phyloP scores from a whole-genome alignment of 2,113 vertebrate species.

The Hystrix cristata region DNA sequence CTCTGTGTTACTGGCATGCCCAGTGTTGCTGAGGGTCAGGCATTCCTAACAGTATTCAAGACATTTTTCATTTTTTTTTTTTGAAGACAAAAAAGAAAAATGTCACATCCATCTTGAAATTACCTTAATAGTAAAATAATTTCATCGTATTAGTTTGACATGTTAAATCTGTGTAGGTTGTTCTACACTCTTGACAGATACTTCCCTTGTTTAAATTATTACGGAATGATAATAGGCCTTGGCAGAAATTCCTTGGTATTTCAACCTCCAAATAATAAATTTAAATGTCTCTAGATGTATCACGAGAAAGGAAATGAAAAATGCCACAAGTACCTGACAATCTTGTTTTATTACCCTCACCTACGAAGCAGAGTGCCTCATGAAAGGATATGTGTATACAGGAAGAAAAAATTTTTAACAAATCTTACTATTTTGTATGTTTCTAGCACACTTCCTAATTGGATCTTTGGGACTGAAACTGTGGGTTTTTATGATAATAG shows the following conservation, averaged over 20 bases:
- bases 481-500: neutral
- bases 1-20: neutral
- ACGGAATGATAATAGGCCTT: slow-evolving; percentile 10
- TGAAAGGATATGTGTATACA: neutral
- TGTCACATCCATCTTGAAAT: slow-evolving; percentile 63
- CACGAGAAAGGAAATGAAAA: neutral
- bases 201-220: slow-evolving; percentile 65
- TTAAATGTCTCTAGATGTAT: slow-evolving; percentile 8
- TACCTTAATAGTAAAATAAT: slow-evolving; percentile 51
- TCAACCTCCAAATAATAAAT: slow-evolving; percentile 47
- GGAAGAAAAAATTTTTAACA: neutral
- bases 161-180: slow-evolving; percentile 21
- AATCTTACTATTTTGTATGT: neutral
- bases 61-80: neutral
- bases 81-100: slow-evolving; percentile 40
- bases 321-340: neutral
- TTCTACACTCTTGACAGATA: slow-evolving; percentile 67
- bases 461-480: neutral
- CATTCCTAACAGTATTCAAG: neutral
- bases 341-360: slow-evolving; percentile 21
- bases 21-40: neutral
- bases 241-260: slow-evolving; percentile 49
- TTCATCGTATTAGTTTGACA: slow-evolving; percentile 57
- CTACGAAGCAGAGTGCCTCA: neutral
- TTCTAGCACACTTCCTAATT: neutral